Conservation (phyloP, 2,888 invertebrate species). For the Calliphora vomitoria region DNA sequence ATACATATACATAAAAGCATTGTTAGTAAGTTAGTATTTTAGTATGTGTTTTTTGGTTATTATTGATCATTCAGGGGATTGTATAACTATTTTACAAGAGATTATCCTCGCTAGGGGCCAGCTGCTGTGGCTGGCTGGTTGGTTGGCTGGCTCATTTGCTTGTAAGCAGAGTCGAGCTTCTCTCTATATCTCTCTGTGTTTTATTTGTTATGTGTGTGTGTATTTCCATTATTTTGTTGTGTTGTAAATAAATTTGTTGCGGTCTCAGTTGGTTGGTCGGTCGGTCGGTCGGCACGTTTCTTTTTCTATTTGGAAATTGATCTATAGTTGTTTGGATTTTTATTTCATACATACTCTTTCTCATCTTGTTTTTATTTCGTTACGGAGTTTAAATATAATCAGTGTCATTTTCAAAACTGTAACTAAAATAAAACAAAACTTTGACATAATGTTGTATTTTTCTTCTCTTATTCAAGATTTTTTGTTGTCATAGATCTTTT, state of each 20-base stretch:
- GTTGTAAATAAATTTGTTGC: conserved; percentile 72
- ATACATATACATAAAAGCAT: not conserved
- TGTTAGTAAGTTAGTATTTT: conserved; percentile 3
- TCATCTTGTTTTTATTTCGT: conserved; percentile 72
- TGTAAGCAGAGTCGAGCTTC: not conserved
- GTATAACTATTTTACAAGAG: conserved; percentile 70
- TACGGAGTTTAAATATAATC: conserved; percentile 76
- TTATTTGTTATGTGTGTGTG: conserved; percentile 14
- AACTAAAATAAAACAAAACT: conserved; percentile 59
- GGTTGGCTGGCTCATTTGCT: conserved; percentile 48
- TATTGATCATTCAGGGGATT: conserved; percentile 60
- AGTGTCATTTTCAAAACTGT: conserved; percentile 72
- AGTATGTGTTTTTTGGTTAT: conserved; percentile 29
- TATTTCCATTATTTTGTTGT: not conserved
- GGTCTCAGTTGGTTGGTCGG: conserved; percentile 65
- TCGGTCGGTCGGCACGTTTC: conserved; percentile 62
- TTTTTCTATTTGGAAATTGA: conserved; percentile 51
- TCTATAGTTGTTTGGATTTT: conserved; percentile 26
- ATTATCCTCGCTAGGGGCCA: conserved; percentile 76
- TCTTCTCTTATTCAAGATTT: conserved; percentile 11
- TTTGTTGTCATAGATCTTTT: conserved; percentile 38
- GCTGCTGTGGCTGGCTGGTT: conserved; percentile 72
- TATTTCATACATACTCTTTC: conserved; percentile 28
- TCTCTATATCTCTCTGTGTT: conserved; percentile 11
- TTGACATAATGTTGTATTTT: conserved; percentile 64